Percentiles rank a stretch among this genome's conserved stretches.
These are phyloP conservation scores for Mimachlamys varia DNA, from an alignment of 2,888 invertebrate genomes.

Conservation along the genomic window DNA sequence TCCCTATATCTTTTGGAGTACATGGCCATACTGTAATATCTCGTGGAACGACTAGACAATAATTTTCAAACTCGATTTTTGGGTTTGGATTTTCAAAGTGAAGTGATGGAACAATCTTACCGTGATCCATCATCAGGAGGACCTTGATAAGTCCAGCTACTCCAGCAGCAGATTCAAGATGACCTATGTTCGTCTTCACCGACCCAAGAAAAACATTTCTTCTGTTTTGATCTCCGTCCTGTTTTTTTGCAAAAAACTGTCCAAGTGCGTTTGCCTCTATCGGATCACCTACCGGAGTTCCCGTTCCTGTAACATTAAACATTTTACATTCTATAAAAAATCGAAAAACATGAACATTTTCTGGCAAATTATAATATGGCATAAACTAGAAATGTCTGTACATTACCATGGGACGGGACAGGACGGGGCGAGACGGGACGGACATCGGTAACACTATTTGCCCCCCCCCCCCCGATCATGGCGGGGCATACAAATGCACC, in stretches of 20 bases:
- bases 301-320: constrained; percentile 59
- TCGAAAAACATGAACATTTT: too few relatives aligned
- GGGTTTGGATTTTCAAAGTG: constrained; percentile 57
- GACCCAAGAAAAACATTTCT: constrained; percentile 55
- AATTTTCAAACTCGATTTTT: constrained; percentile 55
- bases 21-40: constrained; percentile 45
- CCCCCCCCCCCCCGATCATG: too few relatives aligned
- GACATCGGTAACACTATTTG: too few relatives aligned
- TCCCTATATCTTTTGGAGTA: constrained; percentile 36
- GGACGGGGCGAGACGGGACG: too few relatives aligned
- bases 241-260: constrained; percentile 52
- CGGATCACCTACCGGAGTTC: constrained; percentile 70
- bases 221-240: neutral
- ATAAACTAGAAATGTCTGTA: too few relatives aligned
- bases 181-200: constrained; percentile 67
- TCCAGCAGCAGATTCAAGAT: constrained; percentile 65
- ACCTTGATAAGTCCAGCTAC: constrained; percentile 65
- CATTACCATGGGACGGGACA: too few relatives aligned
- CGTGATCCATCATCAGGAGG: constrained; percentile 65
- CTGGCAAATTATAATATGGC: too few relatives aligned
- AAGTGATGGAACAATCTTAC: constrained; percentile 61
- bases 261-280: constrained; percentile 65
- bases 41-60: constrained; percentile 51
- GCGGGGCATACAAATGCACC: too few relatives aligned
- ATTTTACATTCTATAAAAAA: too few relatives aligned